A percentile compares a stretch with the other conserved stretches of the same genome.
Conservation (phyloP, 2,113 vertebrate genomes). For the Herpetotheres cachinnans region DNA sequence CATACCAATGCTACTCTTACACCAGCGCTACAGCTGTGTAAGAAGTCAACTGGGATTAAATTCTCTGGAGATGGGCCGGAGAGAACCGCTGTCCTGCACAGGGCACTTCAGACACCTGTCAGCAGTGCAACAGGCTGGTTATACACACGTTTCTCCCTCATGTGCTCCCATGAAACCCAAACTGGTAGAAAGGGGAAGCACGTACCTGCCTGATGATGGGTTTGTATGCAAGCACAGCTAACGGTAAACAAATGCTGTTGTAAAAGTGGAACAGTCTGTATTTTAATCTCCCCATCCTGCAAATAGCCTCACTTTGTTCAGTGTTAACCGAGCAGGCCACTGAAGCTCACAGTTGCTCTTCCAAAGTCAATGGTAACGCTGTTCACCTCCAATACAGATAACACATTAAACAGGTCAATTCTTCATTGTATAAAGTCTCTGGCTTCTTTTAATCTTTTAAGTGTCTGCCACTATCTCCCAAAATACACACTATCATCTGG, state of each 20-base stretch:
- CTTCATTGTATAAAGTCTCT: background rate
- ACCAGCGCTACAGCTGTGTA: background rate
- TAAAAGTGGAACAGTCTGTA: background rate
- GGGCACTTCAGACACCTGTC: background rate
- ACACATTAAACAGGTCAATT: background rate
- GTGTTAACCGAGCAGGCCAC: background rate
- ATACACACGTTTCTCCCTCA: background rate
- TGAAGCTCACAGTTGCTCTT: background rate
- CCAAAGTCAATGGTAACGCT: background rate
- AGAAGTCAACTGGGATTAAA: background rate
- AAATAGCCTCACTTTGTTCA: background rate
- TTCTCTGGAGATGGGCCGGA: background rate
- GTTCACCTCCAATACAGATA: background rate
- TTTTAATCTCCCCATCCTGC: background rate
- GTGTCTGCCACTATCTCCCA: constrained; percentile 35
- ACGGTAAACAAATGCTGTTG: background rate
- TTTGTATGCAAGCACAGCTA: background rate
- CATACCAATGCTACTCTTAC: background rate
- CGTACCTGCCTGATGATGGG: background rate
- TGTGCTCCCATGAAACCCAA: background rate
- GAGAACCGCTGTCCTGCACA: background rate
- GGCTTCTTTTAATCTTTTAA: background rate
- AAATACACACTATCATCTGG: constrained; percentile 35
- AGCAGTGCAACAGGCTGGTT: background rate
- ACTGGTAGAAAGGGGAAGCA: background rate